These are phyloP conservation scores for Corvus hawaiiensis DNA, from an alignment of 2,113 vertebrate species.

Conservation along the genomic window DNA sequence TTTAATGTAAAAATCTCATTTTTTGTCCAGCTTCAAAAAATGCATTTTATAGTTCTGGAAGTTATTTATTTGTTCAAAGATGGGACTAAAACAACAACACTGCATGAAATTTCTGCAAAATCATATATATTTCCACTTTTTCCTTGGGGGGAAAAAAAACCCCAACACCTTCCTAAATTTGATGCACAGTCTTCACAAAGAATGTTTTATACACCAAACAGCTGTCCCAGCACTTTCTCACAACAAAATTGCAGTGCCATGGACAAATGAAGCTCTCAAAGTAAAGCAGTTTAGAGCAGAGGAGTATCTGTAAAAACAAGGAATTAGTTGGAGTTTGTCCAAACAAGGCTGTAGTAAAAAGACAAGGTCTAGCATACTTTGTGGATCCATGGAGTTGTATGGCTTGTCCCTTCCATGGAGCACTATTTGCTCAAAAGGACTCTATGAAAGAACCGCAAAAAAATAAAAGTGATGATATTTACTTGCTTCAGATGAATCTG, in stretches of 20 bases:
- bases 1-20: not conserved
- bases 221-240: not conserved
- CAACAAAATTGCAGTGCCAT: not conserved
- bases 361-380: rapidly evolving
- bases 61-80: not conserved
- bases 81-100: not conserved
- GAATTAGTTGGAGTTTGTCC: not conserved
- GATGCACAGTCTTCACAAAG: not conserved
- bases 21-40: not conserved
- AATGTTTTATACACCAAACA: not conserved
- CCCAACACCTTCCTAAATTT: not conserved
- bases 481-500: not conserved
- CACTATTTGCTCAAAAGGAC: rapidly evolving
- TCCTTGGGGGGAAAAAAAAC: rapidly evolving
- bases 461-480: not conserved
- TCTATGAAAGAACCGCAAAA: not conserved
- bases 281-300: not conserved
- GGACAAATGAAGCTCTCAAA: not conserved
- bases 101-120: not conserved
- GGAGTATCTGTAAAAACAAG: not conserved
- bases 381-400: not conserved
- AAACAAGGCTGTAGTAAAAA: not conserved
- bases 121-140: not conserved
- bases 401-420: not conserved
- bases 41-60: not conserved